These are phyloP conservation scores for Mesochorus sp. DNA, from an alignment of 2,888 invertebrate species.

Conservation along the genomic window DNA sequence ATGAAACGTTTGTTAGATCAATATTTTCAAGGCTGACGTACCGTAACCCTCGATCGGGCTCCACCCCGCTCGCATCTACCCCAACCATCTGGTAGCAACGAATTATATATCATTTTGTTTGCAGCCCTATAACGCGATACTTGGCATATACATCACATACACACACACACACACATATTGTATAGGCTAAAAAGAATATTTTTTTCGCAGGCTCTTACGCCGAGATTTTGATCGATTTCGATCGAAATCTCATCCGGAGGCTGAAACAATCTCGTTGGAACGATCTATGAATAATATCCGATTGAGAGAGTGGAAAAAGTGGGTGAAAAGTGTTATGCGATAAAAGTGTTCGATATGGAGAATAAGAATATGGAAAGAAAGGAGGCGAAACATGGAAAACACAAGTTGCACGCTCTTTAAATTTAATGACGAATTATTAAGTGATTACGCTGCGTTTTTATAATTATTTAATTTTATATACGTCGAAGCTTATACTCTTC, in stretches of 20 bases:
- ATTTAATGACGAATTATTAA: too few species aligned
- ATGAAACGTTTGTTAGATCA: constrained; percentile 63
- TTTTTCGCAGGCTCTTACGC: not conserved
- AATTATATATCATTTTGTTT: constrained; percentile 60
- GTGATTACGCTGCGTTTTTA: too few species aligned
- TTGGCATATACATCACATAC: constrained; percentile 8
- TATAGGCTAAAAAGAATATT: not conserved
- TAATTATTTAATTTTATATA: not conserved
- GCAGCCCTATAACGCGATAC: too few species aligned
- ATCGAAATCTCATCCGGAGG: constrained; percentile 23
- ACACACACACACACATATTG: not conserved
- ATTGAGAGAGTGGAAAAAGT: too few species aligned
- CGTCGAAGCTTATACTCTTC: too few species aligned
- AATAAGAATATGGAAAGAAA: not conserved
- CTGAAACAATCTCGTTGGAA: constrained; percentile 9
- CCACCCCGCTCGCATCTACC: constrained; percentile 36
- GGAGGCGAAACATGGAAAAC: not conserved
- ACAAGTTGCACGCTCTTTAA: too few species aligned
- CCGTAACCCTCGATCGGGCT: constrained; percentile 51
- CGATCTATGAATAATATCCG: too few species aligned
- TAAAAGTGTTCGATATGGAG: too few species aligned
- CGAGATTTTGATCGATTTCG: constrained; percentile 46
- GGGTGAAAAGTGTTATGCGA: too few species aligned
- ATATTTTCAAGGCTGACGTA: constrained; percentile 60
- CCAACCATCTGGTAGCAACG: constrained; percentile 57